These are phyloP conservation scores for Cercopithecus hamlyni DNA, from an alignment of 2,797 vertebrate species.

Conservation along the genomic window DNA sequence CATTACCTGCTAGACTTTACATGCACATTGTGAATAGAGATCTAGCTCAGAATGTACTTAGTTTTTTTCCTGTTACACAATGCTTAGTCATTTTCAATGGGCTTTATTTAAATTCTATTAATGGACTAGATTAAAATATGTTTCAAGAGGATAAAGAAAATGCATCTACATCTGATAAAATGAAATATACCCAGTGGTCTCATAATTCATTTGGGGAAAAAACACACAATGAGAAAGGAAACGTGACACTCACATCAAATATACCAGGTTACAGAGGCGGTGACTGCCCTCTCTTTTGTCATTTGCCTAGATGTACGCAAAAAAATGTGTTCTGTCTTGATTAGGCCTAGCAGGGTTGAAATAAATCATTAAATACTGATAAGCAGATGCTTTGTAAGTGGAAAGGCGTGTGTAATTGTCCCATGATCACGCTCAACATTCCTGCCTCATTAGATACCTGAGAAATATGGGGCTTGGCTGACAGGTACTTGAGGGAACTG, in stretches of 20 bases:
- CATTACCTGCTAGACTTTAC: not conserved
- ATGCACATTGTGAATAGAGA: no score
- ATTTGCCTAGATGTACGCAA: not conserved
- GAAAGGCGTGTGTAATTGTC: not conserved
- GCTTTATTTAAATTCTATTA: not conserved
- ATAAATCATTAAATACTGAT: not conserved
- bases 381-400: not conserved
- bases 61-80: not conserved
- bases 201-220: not conserved
- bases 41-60: rapidly evolving
- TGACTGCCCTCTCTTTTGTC: not conserved
- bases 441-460: not conserved
- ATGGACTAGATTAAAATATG: not conserved
- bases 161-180: not conserved
- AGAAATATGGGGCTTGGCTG: not conserved
- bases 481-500: not conserved
- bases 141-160: not conserved
- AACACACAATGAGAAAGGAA: not conserved
- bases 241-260: not conserved
- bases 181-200: not conserved
- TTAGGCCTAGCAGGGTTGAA: not conserved
- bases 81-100: not conserved
- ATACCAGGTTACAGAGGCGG: not conserved
- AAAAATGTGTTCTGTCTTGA: not conserved
- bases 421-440: not conserved